Evolutionary conservation across 2,113 vertebrate species (phyloP), one percentile per base, ranked within the genome.

Genomic region (Chlorodrepanis virens): DNA sequence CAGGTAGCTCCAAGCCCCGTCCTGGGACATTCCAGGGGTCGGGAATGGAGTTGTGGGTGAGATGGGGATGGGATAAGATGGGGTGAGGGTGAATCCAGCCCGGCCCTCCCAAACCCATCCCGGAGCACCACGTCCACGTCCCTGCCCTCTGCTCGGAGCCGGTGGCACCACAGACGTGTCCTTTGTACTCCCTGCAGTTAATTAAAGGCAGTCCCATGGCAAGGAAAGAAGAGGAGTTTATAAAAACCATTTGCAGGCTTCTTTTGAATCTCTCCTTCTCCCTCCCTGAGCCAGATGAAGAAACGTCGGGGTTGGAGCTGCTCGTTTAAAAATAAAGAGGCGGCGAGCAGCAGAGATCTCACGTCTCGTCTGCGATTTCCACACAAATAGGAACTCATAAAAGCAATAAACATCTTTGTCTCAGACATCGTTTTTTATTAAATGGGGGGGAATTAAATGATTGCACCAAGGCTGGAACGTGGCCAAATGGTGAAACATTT

Each of bases 131-230:
- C 33, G 1, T 22, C 47, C 61, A 1, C 22, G 45, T 13, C 18
- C n/a, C 42, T 75, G 44, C 65, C 77, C 71, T 83, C n/a, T 4
- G 5, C 89, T 93, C 5, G 3, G 80, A 65, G 77, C 39, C 9
- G 76, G 94, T 96, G 92, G 49, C 90, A 92, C 85, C 95, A 76
- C 94, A 97, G 98, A 92, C 95, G 93, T 79, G 91, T 95, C 95
- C 98, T 98, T 97, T 98, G 97, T 98, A 89, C 97, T 96, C 96
- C 37, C 21, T 13, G 3, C 71, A 93, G 98, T 97, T 99, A 99
- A 99, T 99, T 98, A 98, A 97, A 99, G 98, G 97, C 98, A 98
- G 98, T 97, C 97, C 88, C 95, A 90, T 86, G 98, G 98, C 97
- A 96, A 86, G 97, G 97, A 93, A 96, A 98, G 94, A 94, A 97